Base-by-base conservation (phyloP, 2,113 vertebrate species). In the Pygoscelis antarcticus region DNA sequence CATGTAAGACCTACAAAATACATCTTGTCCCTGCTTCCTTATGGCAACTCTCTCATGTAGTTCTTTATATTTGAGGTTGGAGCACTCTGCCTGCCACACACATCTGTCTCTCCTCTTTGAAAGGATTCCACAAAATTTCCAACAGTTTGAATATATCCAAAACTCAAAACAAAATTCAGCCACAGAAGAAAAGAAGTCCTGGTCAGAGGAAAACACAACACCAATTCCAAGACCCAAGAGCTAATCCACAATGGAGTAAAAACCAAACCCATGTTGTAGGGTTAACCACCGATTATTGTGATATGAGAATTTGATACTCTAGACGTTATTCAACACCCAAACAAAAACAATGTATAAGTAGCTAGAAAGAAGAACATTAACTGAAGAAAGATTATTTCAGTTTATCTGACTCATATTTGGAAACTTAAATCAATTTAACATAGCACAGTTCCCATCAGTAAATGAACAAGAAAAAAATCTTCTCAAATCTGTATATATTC, bases 401-500 rank as follows among this genome's bases (percentile, higher is more conserved):
- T 91, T 87, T 84, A 69, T 85, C 83, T 87, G 83, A 92, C 89
- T 69, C 77, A 38, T 30, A 69, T 95, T 93, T 94, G 78, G 70
- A 47, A 96, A 84, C 16, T 72, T 29, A 83, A 92, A 95, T 71
- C 60, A 91, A 87, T 95, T 96, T 69, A 91, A 84, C 16, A 10
- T 20, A 47, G 55, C 40, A 54, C 72, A 91, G 54, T 60, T 91
- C 80, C 54, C 62, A 61, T 36, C 70, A 65, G 58, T 47, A 58
- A 80, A 46, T 0, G 46, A 85, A 69, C 38, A 69, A 78, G 77
- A 47, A 46, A 87, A 87, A 85, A 90, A 46, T 78, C 71, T 55
- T 57, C 72, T 80, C 46, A 87, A 93, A 96, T 91, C 93, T 96
- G 91, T 94, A 93, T 93, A 72, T 87, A 58, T 74, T 96, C 81